Conservation (phyloP, 2,888 invertebrate genomes). For the Andrena flavipes region DNA sequence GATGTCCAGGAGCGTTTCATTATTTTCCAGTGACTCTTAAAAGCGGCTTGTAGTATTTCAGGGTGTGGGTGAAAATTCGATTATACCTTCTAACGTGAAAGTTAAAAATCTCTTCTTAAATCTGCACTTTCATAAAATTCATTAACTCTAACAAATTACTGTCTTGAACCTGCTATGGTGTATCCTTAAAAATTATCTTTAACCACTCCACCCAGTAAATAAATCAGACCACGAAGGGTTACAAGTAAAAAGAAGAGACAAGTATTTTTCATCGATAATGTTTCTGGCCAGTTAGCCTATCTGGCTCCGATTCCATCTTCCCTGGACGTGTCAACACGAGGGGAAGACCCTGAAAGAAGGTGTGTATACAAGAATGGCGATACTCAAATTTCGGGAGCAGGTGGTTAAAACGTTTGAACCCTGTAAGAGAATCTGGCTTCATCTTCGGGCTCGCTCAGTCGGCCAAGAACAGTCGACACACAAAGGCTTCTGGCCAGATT, state of each 20-base stretch:
- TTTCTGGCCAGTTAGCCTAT: not conserved
- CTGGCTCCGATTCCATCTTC: slow-evolving; percentile 49
- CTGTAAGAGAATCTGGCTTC: slow-evolving; percentile 68
- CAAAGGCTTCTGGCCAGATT: slow-evolving; percentile 63
- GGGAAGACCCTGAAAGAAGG: slow-evolving; percentile 40
- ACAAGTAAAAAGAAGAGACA: too few relatives aligned
- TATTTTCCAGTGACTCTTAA: not conserved
- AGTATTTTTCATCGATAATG: not conserved
- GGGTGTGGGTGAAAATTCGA: not conserved
- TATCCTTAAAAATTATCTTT: too few relatives aligned
- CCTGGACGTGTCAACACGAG: slow-evolving; percentile 36
- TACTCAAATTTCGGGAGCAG: slow-evolving; percentile 74
- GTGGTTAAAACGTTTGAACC: slow-evolving; percentile 73
- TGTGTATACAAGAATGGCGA: slow-evolving; percentile 44
- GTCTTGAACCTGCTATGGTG: too few relatives aligned
- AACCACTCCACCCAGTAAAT: too few relatives aligned
- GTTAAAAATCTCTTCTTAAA: too few relatives aligned
- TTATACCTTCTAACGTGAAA: not conserved
- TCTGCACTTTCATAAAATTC: too few relatives aligned
- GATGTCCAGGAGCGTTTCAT: not conserved
- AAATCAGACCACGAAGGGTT: too few relatives aligned
- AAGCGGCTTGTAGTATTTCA: not conserved
- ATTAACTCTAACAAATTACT: too few relatives aligned
- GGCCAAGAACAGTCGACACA: slow-evolving; percentile 59
- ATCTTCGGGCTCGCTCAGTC: slow-evolving; percentile 56